Evolutionary conservation across 37 sponge, comb jelly and placozoan species (phyloP).

Genomic region (Mnemiopsis leidyi): DNA sequence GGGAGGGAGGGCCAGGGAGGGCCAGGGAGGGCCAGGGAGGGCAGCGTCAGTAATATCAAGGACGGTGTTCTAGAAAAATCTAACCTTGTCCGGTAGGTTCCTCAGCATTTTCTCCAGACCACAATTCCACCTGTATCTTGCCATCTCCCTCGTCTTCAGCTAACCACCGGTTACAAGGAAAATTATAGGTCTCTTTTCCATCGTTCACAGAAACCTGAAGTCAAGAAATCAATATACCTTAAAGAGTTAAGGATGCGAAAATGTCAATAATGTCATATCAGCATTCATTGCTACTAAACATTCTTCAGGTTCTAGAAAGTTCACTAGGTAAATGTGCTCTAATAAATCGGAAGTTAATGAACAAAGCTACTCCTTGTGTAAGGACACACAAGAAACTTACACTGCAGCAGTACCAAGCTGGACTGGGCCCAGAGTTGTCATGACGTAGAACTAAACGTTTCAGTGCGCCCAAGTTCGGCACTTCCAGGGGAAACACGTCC

Average conservation of each 20-base stretch:
- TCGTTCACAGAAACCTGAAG: neutral
- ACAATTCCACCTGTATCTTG: constrained; percentile 61
- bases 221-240: too few relatives aligned
- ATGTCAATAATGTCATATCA: too few relatives aligned
- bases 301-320: too few relatives aligned
- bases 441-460: constrained; percentile 69
- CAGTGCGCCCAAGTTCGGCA: neutral
- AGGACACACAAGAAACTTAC: too few relatives aligned
- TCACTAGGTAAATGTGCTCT: too few relatives aligned
- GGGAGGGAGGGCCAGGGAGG: too few relatives aligned
- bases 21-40: too few relatives aligned
- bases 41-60: too few relatives aligned
- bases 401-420: constrained; percentile 72
- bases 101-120: constrained; percentile 1
- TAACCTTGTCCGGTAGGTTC: constrained; percentile 8
- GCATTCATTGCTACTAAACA: too few relatives aligned
- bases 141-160: constrained; percentile 77
- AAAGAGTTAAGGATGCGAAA: too few relatives aligned
- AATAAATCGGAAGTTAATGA: too few relatives aligned
- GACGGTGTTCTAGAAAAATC: too few relatives aligned
- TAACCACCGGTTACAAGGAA: constrained; percentile 79
- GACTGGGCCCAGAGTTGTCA: constrained; percentile 72
- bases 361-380: neutral
- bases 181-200: constrained; percentile 45
- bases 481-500: neutral